A percentile compares a stretch with the other conserved stretches of the same genome.
Conservation (phyloP, 2,113 vertebrate species). For the Semicossyphus pulcher region DNA sequence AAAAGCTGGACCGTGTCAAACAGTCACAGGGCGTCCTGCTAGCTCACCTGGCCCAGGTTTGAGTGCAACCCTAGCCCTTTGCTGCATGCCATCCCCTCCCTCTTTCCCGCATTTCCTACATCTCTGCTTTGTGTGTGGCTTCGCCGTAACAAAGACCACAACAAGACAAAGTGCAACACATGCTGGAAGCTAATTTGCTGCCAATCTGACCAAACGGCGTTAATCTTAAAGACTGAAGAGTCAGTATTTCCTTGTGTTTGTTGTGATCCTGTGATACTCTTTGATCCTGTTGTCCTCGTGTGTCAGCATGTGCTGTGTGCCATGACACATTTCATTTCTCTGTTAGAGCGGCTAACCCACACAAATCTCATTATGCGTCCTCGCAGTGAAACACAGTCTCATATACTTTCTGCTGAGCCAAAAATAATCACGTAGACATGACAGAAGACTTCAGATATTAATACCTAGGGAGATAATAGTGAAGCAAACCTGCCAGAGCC, state of each 20-base stretch:
- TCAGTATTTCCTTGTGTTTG: background rate
- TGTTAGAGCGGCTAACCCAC: background rate
- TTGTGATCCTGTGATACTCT: background rate
- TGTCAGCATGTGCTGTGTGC: background rate
- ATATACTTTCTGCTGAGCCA: background rate
- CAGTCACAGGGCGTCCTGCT: background rate
- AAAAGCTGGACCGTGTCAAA: background rate
- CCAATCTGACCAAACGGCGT: background rate
- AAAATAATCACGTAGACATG: conserved; percentile 19
- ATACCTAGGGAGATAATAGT: background rate
- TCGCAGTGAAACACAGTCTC: conserved; percentile 5
- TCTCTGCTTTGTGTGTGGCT: background rate
- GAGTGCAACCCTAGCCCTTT: background rate
- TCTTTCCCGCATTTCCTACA: background rate
- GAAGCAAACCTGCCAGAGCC: background rate
- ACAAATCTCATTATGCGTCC: conserved; percentile 9
- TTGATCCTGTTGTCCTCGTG: background rate
- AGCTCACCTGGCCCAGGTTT: background rate
- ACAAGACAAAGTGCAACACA: background rate
- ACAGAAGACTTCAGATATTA: conserved; percentile 2
- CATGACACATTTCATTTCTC: background rate
- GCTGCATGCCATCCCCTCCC: background rate
- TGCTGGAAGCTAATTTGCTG: background rate
- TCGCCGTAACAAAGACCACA: background rate
- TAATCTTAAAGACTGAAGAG: too few relatives aligned